phyloP scores from a whole-genome alignment of 2,113 vertebrate genomes.

The Ariopsis seemanni region DNA sequence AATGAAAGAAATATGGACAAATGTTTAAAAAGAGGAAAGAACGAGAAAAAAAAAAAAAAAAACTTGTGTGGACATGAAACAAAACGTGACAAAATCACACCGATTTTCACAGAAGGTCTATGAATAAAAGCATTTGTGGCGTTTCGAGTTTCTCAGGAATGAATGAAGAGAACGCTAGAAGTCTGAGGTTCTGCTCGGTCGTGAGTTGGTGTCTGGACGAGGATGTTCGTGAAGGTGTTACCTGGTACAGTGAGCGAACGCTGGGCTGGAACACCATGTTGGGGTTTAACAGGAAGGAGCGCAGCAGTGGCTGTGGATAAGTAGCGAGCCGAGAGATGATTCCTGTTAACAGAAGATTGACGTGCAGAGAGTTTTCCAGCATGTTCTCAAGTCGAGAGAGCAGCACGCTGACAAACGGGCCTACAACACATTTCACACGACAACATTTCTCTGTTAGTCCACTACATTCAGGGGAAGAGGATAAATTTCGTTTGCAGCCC shows the following conservation, averaged over 20 bases:
- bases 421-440: constrained; percentile 64
- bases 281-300: constrained; percentile 96
- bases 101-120: background rate
- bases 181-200: background rate
- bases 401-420: constrained; percentile 93
- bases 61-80: background rate
- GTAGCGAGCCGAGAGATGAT: constrained; percentile 91
- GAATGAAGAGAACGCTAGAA: too few species aligned
- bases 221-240: constrained; percentile 50
- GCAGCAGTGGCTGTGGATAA: constrained; percentile 93
- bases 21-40: too few species aligned
- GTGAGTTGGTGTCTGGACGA: background rate
- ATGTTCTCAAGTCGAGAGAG: constrained; percentile 96
- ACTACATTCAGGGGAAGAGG: background rate
- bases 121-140: background rate
- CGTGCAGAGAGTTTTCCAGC: constrained; percentile 89
- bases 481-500: background rate
- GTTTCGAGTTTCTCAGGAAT: background rate
- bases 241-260: constrained; percentile 95
- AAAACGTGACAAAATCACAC: background rate
- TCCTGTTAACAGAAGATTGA: constrained; percentile 91
- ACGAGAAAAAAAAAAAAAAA: too few species aligned
- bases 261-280: constrained; percentile 97
- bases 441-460: background rate
- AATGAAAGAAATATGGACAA: background rate